phyloP scores from a whole-genome alignment of 2,113 vertebrate species.

The Corynorhinus townsendii region DNA sequence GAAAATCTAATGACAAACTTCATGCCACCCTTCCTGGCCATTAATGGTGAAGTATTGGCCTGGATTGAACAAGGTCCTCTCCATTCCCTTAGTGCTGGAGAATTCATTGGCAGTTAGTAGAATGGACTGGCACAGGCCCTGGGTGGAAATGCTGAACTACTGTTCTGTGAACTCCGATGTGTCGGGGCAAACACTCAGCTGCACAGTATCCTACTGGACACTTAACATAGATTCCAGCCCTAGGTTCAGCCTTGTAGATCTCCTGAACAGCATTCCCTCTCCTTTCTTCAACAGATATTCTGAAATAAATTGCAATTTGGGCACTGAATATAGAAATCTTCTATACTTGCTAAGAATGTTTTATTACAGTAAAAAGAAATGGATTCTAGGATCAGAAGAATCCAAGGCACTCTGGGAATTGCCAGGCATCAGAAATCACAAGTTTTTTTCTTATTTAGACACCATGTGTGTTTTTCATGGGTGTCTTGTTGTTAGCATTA shows the following conservation, averaged over 20 bases:
- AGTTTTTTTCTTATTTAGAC: no score
- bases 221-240: background rate
- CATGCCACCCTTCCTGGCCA: background rate
- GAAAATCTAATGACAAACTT: background rate
- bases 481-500: no score
- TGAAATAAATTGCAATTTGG: background rate
- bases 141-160: background rate
- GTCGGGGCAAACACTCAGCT: background rate
- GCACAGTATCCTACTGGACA: rapidly evolving
- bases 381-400: background rate
- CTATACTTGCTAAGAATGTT: background rate
- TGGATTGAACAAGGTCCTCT: background rate
- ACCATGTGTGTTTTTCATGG: no score
- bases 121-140: background rate
- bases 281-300: background rate
- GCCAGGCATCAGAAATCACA: background rate
- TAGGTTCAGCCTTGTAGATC: background rate
- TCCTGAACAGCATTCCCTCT: background rate
- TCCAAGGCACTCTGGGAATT: background rate
- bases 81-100: background rate
- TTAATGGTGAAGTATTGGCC: background rate
- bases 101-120: background rate
- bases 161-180: background rate
- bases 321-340: background rate
- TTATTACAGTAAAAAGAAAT: background rate